Conservation (phyloP, 2,888 invertebrate species). For the Clunio marinus region DNA sequence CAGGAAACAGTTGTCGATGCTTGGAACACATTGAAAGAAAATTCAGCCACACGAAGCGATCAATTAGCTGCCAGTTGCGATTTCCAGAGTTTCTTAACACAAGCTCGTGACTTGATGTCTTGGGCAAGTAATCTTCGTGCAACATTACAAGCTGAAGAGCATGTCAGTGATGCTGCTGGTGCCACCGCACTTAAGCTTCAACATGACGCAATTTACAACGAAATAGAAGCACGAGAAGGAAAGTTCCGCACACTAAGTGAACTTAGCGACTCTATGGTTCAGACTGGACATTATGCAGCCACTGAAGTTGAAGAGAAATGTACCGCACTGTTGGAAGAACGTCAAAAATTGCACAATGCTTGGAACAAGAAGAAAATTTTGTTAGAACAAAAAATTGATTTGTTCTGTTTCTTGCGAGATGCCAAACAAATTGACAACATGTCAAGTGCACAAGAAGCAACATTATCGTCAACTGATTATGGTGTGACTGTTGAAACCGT, state of each 20-base stretch:
- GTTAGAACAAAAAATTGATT: conserved; percentile 83
- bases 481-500: conserved; percentile 84
- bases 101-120: conserved; percentile 79
- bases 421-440: conserved; percentile 87
- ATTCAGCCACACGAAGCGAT: conserved; percentile 73
- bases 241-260: conserved; percentile 71
- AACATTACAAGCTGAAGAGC: conserved; percentile 73
- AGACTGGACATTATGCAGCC: conserved; percentile 76
- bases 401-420: conserved; percentile 92
- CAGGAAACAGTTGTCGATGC: conserved; percentile 80
- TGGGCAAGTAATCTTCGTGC: conserved; percentile 80
- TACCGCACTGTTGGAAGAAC: conserved; percentile 69
- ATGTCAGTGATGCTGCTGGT: conserved; percentile 73
- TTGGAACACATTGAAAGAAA: conserved; percentile 81
- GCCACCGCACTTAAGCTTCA: conserved; percentile 80
- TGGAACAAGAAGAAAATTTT: conserved; percentile 88
- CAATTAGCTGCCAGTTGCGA: conserved; percentile 82
- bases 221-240: conserved; percentile 84
- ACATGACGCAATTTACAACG: conserved; percentile 74
- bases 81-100: conserved; percentile 82
- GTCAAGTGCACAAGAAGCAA: conserved; percentile 81
- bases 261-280: conserved; percentile 76
- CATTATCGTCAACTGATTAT: conserved; percentile 65
- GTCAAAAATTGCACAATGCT: conserved; percentile 71
- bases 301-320: conserved; percentile 76